These are phyloP conservation scores for Copidosoma aretas DNA, from an alignment of 2,888 invertebrate species.

Conservation along the genomic window DNA sequence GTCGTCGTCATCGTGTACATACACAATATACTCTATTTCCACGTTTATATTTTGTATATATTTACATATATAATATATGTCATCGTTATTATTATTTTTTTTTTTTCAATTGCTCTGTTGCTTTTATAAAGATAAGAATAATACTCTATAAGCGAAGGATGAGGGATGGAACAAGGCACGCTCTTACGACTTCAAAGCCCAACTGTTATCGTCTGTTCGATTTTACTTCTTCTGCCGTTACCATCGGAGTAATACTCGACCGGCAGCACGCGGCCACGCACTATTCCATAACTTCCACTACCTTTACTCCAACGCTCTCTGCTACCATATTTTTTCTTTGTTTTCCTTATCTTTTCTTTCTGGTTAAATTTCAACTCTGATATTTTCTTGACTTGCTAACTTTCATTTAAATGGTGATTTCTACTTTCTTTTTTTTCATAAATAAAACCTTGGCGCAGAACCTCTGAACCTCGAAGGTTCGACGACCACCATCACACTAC, in stretches of 20 bases:
- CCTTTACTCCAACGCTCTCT: not conserved
- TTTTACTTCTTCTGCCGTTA: too few relatives aligned
- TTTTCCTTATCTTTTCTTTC: conserved; percentile 16
- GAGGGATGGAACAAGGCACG: conserved; percentile 53
- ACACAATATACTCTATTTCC: conserved; percentile 39
- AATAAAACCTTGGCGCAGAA: conserved; percentile 20
- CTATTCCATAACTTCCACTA: conserved; percentile 24
- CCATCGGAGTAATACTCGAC: too few relatives aligned
- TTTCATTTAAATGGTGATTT: not conserved
- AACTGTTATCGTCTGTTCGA: too few relatives aligned
- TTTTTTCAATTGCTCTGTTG: conserved; percentile 58
- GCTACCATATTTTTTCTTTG: conserved; percentile 13
- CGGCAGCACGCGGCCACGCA: not conserved
- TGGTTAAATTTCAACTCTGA: not conserved
- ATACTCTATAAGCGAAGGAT: conserved; percentile 58
- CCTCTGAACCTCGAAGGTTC: conserved; percentile 22
- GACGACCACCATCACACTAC: conserved; percentile 34
- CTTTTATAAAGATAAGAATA: conserved; percentile 59
- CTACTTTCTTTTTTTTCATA: too few relatives aligned
- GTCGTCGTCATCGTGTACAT: conserved; percentile 36
- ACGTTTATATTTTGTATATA: conserved; percentile 47
- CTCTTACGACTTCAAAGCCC: too few relatives aligned
- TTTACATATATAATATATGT: conserved; percentile 31
- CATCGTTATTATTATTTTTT: conserved; percentile 49
- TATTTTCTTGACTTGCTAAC: conserved; percentile 8